Evolutionary conservation across 2,113 vertebrate species (phyloP), one percentile per base, ranked within the genome.

Genomic region (Tapirus terrestris): DNA sequence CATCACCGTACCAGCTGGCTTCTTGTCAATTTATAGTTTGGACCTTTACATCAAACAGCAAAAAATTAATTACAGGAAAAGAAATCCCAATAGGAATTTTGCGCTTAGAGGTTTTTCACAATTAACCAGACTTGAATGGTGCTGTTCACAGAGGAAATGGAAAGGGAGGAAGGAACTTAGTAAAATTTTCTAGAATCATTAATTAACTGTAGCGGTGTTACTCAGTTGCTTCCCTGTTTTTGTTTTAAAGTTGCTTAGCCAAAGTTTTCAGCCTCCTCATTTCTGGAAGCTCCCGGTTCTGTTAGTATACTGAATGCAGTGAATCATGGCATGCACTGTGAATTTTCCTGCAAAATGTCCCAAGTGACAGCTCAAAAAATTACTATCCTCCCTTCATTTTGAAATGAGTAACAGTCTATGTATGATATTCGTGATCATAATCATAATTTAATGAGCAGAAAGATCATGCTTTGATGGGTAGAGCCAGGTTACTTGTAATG

Each of bases 1-100:
- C 98, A 98, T 99, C 97, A 98, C 92, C 98, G 63, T 98, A 98
- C 95, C 98, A 99, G 90, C 98, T 98, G 98, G 92, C 90, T 99
- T 98, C 98, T 98, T 99, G 97, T 98, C 98, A 98, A 79, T 98
- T 98, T 98, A 96, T 98, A 98, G 92, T 98, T 98, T 98, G 94
- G 96, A 98, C 96, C 80, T 98, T 98, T 98, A 97, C 82, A 98
- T 99, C 98, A 98, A 99, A 98, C 87, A 98, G 92, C 85, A 94
- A 97, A 98, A 97, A 98, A 98, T 98, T 99, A 99, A 99, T 99
- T 98, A 98, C 98, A 98, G 93, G 67, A 89, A 97, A 97, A 98
- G 92, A 96, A 98, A 96, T 98, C 98, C 98, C 96, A 80, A 17
- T 96, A 97, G 96, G 95, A 94, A 79, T 95, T 97, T 89, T 96